Conservation (phyloP, 2,888 invertebrate species). For the Pseudeuparius sepicola region DNA sequence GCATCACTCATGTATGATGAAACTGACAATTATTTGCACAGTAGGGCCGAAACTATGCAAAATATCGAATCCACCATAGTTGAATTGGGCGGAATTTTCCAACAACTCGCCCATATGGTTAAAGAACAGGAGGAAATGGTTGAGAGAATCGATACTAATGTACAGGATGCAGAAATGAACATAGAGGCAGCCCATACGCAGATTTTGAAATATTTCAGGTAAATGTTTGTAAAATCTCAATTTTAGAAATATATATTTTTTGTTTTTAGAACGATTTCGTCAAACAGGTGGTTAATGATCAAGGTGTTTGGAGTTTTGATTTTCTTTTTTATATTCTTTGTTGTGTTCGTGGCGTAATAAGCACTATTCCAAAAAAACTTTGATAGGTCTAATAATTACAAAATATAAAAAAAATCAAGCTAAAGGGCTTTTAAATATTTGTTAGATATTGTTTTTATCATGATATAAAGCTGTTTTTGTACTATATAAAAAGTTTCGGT, state of each 20-base stretch:
- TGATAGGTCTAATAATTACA: too few relatives aligned
- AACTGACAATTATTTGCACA: slow-evolving; percentile 82
- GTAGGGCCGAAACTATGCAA: slow-evolving; percentile 96
- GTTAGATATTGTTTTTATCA: too few relatives aligned
- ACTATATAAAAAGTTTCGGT: too few relatives aligned
- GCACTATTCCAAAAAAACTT: too few relatives aligned
- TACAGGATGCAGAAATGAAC: slow-evolving; percentile 90
- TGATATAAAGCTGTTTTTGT: too few relatives aligned
- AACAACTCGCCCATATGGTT: slow-evolving; percentile 93
- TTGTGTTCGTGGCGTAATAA: slow-evolving; percentile 88
- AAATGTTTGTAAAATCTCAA: too few relatives aligned
- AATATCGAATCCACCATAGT: slow-evolving; percentile 98
- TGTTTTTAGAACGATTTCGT: too few relatives aligned
- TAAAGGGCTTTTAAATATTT: too few relatives aligned
- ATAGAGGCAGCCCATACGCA: slow-evolving; percentile 97
- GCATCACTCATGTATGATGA: slow-evolving; percentile 73
- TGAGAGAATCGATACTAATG: slow-evolving; percentile 93
- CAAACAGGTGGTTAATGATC: slow-evolving; percentile 98
- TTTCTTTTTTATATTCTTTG: slow-evolving; percentile 98
- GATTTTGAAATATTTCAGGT: slow-evolving; percentile 95
- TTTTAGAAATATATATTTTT: too few relatives aligned
- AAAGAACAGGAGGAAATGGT: slow-evolving; percentile 96
- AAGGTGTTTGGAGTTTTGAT: slow-evolving; percentile 98
- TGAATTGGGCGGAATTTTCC: slow-evolving; percentile 97
- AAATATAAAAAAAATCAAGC: too few relatives aligned